Evolutionary conservation across 2,888 invertebrate genomes (phyloP), one percentile per base, ranked within the genome.

Genomic region (Clitarchus hookeri): DNA sequence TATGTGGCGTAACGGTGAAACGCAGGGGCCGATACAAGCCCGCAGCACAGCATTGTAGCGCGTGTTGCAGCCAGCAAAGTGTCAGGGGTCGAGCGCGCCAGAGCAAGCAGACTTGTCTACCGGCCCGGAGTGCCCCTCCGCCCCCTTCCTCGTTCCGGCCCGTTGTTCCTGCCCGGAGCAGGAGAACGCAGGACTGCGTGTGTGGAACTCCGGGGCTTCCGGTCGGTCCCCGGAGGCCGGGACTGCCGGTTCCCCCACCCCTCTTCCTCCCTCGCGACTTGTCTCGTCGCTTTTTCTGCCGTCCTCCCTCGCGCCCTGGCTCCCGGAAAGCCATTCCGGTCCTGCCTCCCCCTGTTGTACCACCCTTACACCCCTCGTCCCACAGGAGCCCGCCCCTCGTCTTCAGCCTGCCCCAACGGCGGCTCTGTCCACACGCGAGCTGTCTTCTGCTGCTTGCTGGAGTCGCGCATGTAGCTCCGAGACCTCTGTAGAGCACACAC

Each of bases 281-380:
- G 65, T 23, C 65, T 23, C 65, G 65, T 65, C 65, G 65, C 65
- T 65, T 65, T 65, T 65, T 65, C 65, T 65, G 65, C 65, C 3
- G 65, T 65, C 65, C 65, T 65, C 65, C 65, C 65, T 19, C 65
- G 65, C 65, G 65, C 65, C 53, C 53, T 53, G 53, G 53, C 53
- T 53, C 85, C 84, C 87, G 87, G 87, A 87, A 87, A 87, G 83
- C 87, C 87, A 86, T 87, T 87, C 85, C 86, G 86, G 85, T 80
- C 36, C 86, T 27, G 26, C 85, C 85, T 84, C 80, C 36, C 36
- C 19, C 44, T 77, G 36, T 36, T 84, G 44, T 27, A 44, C n/a
- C 84, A 48, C 83, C 19, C 65, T 19, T 23, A 65, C n/a, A 9
- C 65, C 65, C 65, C 53, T 53, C 13, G 53, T 12, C 12, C 53